phyloP scores from a whole-genome alignment of 2,113 vertebrate genomes.

The Caranx ignobilis region DNA sequence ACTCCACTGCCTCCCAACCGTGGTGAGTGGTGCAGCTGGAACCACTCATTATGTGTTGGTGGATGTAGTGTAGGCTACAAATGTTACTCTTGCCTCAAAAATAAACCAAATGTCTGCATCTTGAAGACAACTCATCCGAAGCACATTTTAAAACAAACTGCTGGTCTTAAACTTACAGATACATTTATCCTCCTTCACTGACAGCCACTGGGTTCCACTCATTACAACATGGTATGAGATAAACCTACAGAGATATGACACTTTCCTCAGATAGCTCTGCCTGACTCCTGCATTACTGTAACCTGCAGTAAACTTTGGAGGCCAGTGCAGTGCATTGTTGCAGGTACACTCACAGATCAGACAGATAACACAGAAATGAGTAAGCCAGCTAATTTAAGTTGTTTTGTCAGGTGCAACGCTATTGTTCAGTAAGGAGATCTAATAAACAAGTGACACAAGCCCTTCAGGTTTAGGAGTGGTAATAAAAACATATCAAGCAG shows the following conservation, averaged over 20 bases:
- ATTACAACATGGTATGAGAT: neutral
- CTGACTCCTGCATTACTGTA: neutral
- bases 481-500: neutral
- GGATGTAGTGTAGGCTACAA: neutral
- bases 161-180: slow-evolving; percentile 1
- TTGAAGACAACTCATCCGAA: neutral
- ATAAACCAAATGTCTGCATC: slow-evolving; percentile 3
- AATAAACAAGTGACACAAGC: neutral
- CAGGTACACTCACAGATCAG: too few species aligned
- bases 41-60: slow-evolving; percentile 12
- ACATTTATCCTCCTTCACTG: neutral
- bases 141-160: neutral
- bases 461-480: slow-evolving; percentile 1
- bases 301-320: neutral
- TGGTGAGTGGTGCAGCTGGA: neutral
- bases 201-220: neutral
- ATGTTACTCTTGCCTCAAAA: slow-evolving; percentile 20
- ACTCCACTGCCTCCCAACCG: neutral
- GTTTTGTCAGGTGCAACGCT: neutral
- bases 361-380: too few species aligned
- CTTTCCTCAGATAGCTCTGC: neutral
- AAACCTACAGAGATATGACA: neutral
- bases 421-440: neutral
- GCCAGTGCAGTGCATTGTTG: neutral
- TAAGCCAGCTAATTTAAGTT: neutral